Evolutionary conservation across 2,888 invertebrate species (phyloP), one percentile per base, ranked within the genome.

Genomic region (Harpalus rubripes): DNA sequence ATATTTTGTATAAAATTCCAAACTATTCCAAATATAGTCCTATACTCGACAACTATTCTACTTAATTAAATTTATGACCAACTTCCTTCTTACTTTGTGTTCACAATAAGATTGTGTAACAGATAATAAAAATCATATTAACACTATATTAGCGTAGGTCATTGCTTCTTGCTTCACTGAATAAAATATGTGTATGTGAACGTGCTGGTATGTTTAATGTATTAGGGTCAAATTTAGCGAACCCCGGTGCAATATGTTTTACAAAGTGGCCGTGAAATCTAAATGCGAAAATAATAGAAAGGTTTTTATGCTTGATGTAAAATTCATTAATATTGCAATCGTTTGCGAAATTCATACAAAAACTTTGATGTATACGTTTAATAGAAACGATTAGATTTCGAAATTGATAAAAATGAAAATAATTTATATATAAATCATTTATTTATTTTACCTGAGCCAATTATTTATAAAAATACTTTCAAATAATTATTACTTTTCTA

Each of bases 281-380:
- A 68, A 15, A 68, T 32, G 32, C 39, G 22, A 68, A 68, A 68
- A 68, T 68, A 68, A 68, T 68, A 68, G 68, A 68, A 68, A 68
- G 68, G 68, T 68, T 68, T 68, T 32, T 68, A 32, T 68, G 68
- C 68, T 68, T 68, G 32, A 68, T 68, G 68, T 68, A 68, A 68
- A 68, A 68, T 68, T 68, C 68, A 39, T 68, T 68, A 68, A 32
- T 39, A 68, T 39, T 68, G 68, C 68, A 68, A 39, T 15, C 32
- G 32, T 68, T 68, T 68, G 68, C 68, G 68, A 68, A 68, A 68
- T 68, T 68, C n/a, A 15, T 68, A 68, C 10, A 32, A 68, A 68
- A 68, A 68, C 39, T n/a, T 68, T 68, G 63, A 63, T 63, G 26
- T 63, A 63, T 52, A 52, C 44, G 44, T 52, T 52, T 52, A 52